Base-by-base conservation (phyloP, 2,797 vertebrate genomes). In the Silurus aristotelis region DNA sequence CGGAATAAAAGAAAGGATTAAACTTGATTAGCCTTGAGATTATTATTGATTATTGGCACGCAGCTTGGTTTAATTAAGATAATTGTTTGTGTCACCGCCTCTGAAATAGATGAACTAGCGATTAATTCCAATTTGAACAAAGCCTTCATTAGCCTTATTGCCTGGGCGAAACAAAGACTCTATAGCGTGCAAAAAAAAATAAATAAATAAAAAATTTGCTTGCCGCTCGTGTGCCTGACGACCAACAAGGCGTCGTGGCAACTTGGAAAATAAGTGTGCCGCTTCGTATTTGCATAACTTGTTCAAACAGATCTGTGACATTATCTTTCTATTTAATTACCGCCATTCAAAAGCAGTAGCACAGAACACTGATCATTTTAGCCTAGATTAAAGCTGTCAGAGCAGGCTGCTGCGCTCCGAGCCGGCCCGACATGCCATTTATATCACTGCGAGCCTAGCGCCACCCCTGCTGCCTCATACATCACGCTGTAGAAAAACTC, bases 381-480 rank as follows among this genome's bases (percentile, higher is more conserved):
- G 91, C 89, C 86, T 27, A 89, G 91, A 94, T 94, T 93, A 91
- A 92, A 92, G 90, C 88, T 92, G 92, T 91, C 93, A 93, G 91
- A 91, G 85, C 87, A 89, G 86, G 89, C 90, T 90, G 88, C 88
- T 82, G 84, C 64, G 43, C 87, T 87, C 82, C 78, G 58, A 77
- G 71, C 55, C 83, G 71, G 71, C 70, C 82, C 84, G 85, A 84
- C 86, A 75, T 55, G 80, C 83, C 84, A 88, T 85, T 87, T 87
- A 88, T 87, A 87, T 87, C 78, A 85, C 84, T 87, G 75, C 80
- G 58, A 87, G 84, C 80, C 84, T 56, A 77, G 48, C n/a, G n/a
- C 87, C 86, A 83, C 87, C 79, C 85, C 68, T 80, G 19, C 52
- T 31, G 58, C 77, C 86, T 87, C 85, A 82, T 83, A 89, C 83